Evolutionary conservation across 2,113 vertebrate genomes (phyloP).

Genomic region (Periophthalmodon schlosseri): DNA sequence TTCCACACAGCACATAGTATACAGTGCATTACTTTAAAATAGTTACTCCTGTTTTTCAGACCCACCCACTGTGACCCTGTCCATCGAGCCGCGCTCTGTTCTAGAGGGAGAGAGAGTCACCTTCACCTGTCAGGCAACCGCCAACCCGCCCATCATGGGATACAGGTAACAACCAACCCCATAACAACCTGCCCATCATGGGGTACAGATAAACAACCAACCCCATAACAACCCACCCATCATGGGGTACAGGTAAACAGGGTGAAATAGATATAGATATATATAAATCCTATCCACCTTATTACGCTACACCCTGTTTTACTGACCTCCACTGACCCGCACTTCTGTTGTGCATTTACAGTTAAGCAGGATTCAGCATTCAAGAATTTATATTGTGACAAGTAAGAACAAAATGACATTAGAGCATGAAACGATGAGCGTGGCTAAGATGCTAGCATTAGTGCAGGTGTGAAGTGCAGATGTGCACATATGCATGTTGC

Average conservation of each 20-base stretch:
- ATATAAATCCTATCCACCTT: no score
- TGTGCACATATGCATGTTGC: no score
- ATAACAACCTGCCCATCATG: neutral
- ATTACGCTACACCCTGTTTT: no score
- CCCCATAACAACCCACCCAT: neutral
- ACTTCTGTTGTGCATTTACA: no score
- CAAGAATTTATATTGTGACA: no score
- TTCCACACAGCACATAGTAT: neutral
- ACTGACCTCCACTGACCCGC: no score
- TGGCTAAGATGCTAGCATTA: no score
- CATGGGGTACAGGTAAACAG: neutral
- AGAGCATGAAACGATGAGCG: no score
- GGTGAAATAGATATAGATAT: no score
- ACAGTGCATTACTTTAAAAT: neutral
- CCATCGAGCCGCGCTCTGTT: conserved; percentile 92
- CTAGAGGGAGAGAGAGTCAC: conserved; percentile 90
- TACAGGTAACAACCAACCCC: conserved; percentile 80
- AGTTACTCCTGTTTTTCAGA: conserved; percentile 67
- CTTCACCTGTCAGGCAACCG: conserved; percentile 90
- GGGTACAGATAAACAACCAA: neutral
- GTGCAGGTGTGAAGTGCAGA: no score
- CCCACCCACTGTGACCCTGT: conserved; percentile 89
- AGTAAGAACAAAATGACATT: no score
- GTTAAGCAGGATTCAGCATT: no score
- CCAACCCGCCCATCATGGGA: conserved; percentile 93